Base-by-base conservation (phyloP, 2,113 vertebrate species). In the Xiphophorus couchianus region DNA sequence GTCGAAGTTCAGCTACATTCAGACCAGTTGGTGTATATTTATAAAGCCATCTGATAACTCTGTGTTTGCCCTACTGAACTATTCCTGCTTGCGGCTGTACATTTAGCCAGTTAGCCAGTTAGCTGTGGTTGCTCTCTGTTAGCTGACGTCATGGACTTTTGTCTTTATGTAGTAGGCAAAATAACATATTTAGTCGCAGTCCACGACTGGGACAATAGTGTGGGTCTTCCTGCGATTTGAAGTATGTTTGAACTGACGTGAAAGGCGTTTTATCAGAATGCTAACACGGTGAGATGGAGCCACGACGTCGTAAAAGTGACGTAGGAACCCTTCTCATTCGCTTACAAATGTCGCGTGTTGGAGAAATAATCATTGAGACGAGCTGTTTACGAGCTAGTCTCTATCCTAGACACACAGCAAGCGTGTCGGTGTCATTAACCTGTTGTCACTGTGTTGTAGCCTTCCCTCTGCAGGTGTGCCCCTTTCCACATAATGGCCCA, bases 401-500 rank as follows among this genome's bases (percentile, higher is more conserved):
- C 29, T 30, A 19, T 17, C 4, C 2, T n/a, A 7, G 33, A 11
- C 19, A 6, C 22, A 27, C 14, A 3, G 4, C 13, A 48, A 0
- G 5, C 5, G 25, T 25, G 39, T 33, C 5, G 48, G 8, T n/a
- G 22, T 10, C 4, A 48, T 30, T 30, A 65, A 37, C 60, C 28
- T 31, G 4, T 28, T 81, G 68, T 78, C 39, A 54, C 30, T 69
- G 0, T 83, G 14, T 62, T 61, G 12, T n/a, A 30, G 0, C 62
- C 33, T 76, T 25, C 8, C 5, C 54, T 11, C 29, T 73, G 60
- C 15, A 63, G 87, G 88, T 68, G 80, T 86, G 71, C 87, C 5
- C 75, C 58, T 51, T 30, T 62, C 60, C 35, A 76, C 88, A 96
- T 89, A 33, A 99, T 99, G 98, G 96, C 97, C 4, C 97, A 99